phyloP scores from a whole-genome alignment of 2,113 vertebrate genomes.

The Labeo catla region DNA sequence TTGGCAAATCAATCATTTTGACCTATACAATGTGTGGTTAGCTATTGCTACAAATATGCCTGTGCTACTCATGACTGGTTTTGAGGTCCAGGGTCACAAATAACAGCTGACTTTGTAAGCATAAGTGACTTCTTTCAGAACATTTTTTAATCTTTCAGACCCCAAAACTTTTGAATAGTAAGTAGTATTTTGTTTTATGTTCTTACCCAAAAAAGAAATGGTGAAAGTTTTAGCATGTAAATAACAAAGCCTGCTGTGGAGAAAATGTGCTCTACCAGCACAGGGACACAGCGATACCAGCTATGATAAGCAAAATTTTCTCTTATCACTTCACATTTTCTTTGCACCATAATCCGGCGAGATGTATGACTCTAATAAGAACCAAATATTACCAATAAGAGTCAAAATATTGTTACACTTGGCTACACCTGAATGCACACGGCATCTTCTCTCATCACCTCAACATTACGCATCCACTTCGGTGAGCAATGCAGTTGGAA shows the following conservation, averaged over 20 bases:
- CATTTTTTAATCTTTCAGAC: too few relatives aligned
- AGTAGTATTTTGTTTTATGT: too few relatives aligned
- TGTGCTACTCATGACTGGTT: too few relatives aligned
- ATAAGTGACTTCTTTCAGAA: too few relatives aligned
- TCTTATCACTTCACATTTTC: background rate
- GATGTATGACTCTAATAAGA: background rate
- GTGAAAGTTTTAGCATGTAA: too few relatives aligned
- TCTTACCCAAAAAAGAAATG: too few relatives aligned
- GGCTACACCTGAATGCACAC: background rate
- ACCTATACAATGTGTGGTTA: too few relatives aligned
- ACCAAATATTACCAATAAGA: background rate
- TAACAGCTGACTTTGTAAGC: too few relatives aligned
- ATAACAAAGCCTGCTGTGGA: background rate
- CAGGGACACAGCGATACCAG: background rate
- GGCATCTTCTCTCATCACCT: background rate
- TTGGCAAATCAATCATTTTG: too few relatives aligned
- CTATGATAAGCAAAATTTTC: background rate
- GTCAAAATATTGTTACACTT: background rate
- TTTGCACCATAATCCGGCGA: background rate
- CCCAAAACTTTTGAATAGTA: too few relatives aligned
- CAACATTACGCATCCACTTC: background rate
- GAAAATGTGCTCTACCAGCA: background rate
- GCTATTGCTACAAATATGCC: too few relatives aligned
- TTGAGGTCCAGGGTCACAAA: too few relatives aligned
- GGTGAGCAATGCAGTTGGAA: background rate